phyloP scores from a whole-genome alignment of 37 sponge, comb jelly and placozoan species.

The Agelas oroides region DNA sequence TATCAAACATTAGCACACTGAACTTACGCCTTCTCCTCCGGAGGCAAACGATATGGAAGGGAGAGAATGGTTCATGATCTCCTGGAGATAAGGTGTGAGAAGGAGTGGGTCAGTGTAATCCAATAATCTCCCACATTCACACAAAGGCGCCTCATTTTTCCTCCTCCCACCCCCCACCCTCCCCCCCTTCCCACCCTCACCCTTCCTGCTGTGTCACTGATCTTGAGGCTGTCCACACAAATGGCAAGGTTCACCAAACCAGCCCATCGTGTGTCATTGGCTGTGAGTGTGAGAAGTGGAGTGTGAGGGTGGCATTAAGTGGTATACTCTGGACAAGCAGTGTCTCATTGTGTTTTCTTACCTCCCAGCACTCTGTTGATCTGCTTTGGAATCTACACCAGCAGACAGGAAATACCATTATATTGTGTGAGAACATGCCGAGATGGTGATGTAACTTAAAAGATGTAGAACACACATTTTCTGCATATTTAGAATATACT shows the following conservation, averaged over 20 bases:
- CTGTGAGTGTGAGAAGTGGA: conserved; percentile 10
- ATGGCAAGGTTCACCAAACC: conserved; percentile 69
- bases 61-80: conserved; percentile 70
- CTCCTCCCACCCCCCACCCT: background rate
- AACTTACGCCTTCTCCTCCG: conserved; percentile 90
- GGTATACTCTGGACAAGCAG: background rate
- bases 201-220: conserved; percentile 50
- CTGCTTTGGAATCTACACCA: conserved; percentile 74
- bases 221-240: conserved; percentile 67
- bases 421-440: too few relatives aligned
- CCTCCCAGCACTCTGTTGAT: conserved; percentile 75
- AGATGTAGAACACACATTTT: too few relatives aligned
- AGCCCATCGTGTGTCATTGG: conserved; percentile 45
- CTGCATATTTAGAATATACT: too few relatives aligned
- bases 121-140: background rate
- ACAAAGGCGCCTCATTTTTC: background rate
- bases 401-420: background rate
- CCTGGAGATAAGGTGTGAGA: conserved; percentile 39
- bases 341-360: conserved; percentile 29
- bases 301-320: background rate
- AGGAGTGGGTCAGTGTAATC: too few relatives aligned
- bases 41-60: conserved; percentile 91
- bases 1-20: too few relatives aligned
- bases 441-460: too few relatives aligned
- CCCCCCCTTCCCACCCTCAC: background rate